Evolutionary conservation across 2,888 invertebrate genomes (phyloP).

Genomic region (Griposia aprilina): DNA sequence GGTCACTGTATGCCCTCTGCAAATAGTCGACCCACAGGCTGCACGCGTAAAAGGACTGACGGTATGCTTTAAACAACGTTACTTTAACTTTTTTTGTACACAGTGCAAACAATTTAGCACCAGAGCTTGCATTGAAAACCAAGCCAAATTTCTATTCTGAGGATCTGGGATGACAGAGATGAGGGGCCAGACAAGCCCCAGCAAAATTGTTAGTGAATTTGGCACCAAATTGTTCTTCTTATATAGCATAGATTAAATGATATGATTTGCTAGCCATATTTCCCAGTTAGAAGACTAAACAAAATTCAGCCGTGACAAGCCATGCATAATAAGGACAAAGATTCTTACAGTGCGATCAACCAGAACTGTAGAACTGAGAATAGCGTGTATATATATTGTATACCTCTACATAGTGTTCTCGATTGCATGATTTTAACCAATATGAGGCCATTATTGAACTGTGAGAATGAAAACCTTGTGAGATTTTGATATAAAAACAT

Average conservation of each 20-base stretch:
- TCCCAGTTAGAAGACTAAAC: slow-evolving; percentile 24
- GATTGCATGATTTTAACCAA: slow-evolving; percentile 45
- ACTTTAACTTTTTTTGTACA: no score
- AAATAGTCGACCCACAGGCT: no score
- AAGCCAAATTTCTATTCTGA: neutral
- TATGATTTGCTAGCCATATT: slow-evolving; percentile 15
- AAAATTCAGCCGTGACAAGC: slow-evolving; percentile 35
- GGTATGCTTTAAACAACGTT: no score
- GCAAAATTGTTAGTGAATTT: neutral
- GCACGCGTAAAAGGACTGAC: no score
- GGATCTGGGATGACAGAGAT: no score
- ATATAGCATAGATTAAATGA: neutral
- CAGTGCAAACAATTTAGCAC: no score
- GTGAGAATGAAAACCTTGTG: slow-evolving; percentile 48
- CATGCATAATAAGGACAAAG: slow-evolving; percentile 49
- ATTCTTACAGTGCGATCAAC: slow-evolving; percentile 38
- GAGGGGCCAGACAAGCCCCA: no score
- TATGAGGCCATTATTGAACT: slow-evolving; percentile 47
- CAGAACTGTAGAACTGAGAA: slow-evolving; percentile 44
- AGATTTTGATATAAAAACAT: slow-evolving; percentile 41
- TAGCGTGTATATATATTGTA: slow-evolving; percentile 19
- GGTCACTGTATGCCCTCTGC: no score
- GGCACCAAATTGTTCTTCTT: neutral
- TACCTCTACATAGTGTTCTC: slow-evolving; percentile 1
- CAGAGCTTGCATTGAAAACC: neutral